These are phyloP conservation scores for Oscheius sp. DNA, from an alignment of 2,888 invertebrate species.

Conservation along the genomic window DNA sequence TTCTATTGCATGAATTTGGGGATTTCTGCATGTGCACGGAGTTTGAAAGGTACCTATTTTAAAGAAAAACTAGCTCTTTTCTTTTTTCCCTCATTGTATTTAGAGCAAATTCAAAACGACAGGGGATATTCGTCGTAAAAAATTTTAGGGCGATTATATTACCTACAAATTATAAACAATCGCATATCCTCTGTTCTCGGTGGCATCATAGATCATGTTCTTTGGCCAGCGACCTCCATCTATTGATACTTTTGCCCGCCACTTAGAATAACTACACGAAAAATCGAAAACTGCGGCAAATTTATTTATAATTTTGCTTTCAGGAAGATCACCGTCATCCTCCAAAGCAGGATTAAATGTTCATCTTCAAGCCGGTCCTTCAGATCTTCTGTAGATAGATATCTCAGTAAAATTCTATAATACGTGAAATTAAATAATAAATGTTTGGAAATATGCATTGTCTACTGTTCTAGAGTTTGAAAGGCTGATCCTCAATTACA, in stretches of 20 bases:
- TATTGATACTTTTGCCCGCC: too few species aligned
- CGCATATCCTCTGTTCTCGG: not conserved
- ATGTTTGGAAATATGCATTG: too few species aligned
- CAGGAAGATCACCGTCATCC: slow-evolving; percentile 14
- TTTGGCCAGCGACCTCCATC: too few species aligned
- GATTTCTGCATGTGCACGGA: too few species aligned
- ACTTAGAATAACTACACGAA: too few species aligned
- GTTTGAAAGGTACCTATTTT: too few species aligned
- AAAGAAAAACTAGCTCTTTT: too few species aligned
- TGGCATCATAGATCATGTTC: not conserved
- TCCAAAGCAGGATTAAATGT: slow-evolving; percentile 4
- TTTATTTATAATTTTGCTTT: not conserved
- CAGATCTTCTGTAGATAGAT: not conserved
- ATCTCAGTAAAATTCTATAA: not conserved
- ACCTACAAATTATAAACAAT: not conserved
- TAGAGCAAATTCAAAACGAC: too few species aligned
- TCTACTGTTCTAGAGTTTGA: not conserved
- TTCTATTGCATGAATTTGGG: not conserved
- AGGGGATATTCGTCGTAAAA: too few species aligned
- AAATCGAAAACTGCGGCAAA: too few species aligned
- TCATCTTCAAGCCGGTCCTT: not conserved
- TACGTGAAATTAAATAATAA: not conserved
- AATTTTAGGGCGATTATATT: too few species aligned
- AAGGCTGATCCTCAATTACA: not conserved
- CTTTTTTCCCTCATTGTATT: too few species aligned